Evolutionary conservation across 2,113 vertebrate species (phyloP).

Genomic region (Mobula birostris): DNA sequence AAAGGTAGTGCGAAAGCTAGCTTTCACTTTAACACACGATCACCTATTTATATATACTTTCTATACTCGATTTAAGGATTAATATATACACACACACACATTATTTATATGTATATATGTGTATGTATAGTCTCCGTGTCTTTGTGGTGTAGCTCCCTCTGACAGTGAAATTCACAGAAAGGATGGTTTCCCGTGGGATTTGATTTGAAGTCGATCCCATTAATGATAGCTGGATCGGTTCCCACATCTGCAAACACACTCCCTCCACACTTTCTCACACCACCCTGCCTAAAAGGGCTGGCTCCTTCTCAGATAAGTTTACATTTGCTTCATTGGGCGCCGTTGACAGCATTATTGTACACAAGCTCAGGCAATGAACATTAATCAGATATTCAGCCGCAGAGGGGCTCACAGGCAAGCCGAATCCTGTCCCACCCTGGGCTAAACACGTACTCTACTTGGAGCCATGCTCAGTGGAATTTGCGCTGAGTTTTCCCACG

Average conservation of each 20-base stretch:
- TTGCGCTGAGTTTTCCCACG: neutral
- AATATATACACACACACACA: no score
- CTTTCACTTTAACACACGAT: neutral
- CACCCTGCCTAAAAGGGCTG: neutral
- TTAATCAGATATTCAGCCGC: neutral
- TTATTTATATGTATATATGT: no score
- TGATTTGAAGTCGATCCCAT: neutral
- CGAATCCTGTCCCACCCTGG: neutral
- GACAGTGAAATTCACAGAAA: neutral
- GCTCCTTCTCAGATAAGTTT: neutral
- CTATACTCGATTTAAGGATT: no score
- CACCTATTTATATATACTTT: no score
- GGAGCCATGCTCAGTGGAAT: neutral
- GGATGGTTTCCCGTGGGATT: neutral
- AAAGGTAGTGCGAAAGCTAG: neutral
- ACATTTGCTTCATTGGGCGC: neutral
- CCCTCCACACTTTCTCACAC: neutral
- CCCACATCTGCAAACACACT: neutral
- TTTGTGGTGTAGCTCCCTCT: neutral
- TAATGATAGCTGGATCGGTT: neutral
- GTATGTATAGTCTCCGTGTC: neutral
- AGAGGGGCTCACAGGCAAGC: neutral
- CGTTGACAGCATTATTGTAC: neutral
- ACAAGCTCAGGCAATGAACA: neutral
- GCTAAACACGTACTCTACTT: neutral